A percentile compares a stretch with the other conserved stretches of the same genome.
Conservation (phyloP, 1,140 invertebrate genomes). For the Diabrotica undecimpunctata region DNA sequence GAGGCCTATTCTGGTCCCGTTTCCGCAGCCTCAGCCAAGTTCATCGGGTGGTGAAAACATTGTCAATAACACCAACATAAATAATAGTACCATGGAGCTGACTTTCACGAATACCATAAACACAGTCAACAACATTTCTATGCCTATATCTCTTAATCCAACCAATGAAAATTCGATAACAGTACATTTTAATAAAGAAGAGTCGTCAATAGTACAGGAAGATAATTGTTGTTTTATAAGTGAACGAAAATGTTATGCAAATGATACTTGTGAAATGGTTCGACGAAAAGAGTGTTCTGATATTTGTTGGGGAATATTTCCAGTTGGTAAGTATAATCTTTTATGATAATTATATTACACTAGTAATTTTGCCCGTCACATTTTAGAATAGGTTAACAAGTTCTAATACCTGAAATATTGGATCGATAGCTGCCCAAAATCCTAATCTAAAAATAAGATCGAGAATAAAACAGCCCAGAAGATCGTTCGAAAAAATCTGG, state of each 20-base stretch:
- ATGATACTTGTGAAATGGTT: background rate
- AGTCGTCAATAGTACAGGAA: background rate
- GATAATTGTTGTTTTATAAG: background rate
- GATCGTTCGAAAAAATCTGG: no score
- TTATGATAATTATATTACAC: no score
- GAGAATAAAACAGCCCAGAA: no score
- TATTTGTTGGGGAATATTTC: background rate
- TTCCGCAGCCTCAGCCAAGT: background rate
- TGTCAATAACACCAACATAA: background rate
- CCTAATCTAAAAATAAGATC: no score
- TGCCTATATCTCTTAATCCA: background rate
- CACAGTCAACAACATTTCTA: background rate
- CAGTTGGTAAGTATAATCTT: background rate
- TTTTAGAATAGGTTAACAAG: no score
- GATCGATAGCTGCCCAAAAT: no score
- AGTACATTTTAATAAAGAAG: background rate
- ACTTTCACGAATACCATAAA: constrained; percentile 3
- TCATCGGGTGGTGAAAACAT: background rate
- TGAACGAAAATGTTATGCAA: background rate
- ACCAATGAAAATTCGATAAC: background rate
- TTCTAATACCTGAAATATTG: no score
- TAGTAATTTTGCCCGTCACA: no score
- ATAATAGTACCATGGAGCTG: background rate
- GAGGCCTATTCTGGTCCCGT: background rate
- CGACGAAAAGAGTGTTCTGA: background rate